A percentile compares a stretch with the other conserved stretches of the same genome.
These are phyloP conservation scores for Hyphantria cunea DNA, from an alignment of 1,140 invertebrate species.

Conservation along the genomic window DNA sequence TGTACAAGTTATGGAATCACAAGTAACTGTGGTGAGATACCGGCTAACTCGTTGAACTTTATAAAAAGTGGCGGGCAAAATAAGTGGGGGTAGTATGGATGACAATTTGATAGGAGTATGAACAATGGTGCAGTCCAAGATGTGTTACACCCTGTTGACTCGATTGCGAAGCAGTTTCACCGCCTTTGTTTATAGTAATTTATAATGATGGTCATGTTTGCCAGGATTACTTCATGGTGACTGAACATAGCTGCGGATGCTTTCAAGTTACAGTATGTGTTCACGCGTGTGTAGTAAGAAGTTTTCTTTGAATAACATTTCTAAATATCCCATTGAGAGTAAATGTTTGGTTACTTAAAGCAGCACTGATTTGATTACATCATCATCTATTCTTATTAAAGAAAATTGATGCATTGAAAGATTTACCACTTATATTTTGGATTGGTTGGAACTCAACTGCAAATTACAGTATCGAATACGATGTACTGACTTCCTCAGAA, in stretches of 20 bases:
- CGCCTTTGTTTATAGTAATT: slow-evolving; percentile 62
- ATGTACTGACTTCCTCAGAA: too few species aligned
- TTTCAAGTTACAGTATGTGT: slow-evolving; percentile 36
- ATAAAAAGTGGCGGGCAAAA: slow-evolving; percentile 50
- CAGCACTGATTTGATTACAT: too few species aligned
- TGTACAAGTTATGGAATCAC: slow-evolving; percentile 7
- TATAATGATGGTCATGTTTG: slow-evolving; percentile 64
- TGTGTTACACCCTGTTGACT: slow-evolving; percentile 62
- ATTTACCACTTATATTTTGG: too few species aligned
- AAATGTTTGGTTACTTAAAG: too few species aligned
- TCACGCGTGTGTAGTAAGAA: slow-evolving; percentile 13
- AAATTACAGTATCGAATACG: too few species aligned
- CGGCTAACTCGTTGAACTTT: slow-evolving; percentile 49
- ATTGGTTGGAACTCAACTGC: too few species aligned
- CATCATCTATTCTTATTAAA: too few species aligned
- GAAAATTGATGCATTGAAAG: too few species aligned
- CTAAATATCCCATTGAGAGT: not conserved
- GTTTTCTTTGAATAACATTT: slow-evolving; percentile 1
- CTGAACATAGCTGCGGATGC: slow-evolving; percentile 47
- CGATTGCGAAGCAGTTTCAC: slow-evolving; percentile 67
- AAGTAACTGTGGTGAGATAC: slow-evolving; percentile 25
- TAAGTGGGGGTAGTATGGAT: slow-evolving; percentile 54
- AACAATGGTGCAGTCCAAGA: slow-evolving; percentile 64
- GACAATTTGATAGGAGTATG: slow-evolving; percentile 63
- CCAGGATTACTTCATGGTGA: slow-evolving; percentile 59